Evolutionary conservation across 2,888 invertebrate species (phyloP).

Genomic region (Melipona beecheii): DNA sequence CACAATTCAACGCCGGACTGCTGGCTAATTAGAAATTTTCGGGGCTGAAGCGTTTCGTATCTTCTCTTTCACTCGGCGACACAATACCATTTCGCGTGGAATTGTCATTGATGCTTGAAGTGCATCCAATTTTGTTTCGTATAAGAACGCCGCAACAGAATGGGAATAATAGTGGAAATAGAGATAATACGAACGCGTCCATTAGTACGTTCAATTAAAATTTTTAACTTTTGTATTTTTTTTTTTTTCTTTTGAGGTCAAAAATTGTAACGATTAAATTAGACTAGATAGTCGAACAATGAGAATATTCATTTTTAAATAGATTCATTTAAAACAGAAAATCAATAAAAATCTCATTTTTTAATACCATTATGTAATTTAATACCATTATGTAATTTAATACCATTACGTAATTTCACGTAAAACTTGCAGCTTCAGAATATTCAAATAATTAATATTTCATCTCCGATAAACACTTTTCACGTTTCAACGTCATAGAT

Average conservation of each 20-base stretch:
- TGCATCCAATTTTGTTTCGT: neutral
- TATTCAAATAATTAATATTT: no score
- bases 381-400: no score
- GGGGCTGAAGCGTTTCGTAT: neutral
- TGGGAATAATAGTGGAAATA: neutral
- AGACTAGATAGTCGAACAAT: neutral
- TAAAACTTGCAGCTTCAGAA: neutral
- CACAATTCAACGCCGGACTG: neutral
- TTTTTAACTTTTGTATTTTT: neutral
- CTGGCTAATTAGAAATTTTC: slow-evolving; percentile 26
- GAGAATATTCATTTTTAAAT: neutral
- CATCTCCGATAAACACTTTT: no score
- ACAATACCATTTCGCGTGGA: neutral
- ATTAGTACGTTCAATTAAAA: neutral
- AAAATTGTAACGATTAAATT: neutral
- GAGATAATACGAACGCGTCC: neutral
- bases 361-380: neutral
- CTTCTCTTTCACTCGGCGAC: neutral
- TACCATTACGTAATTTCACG: neutral
- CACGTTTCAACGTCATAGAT: no score
- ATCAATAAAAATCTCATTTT: neutral
- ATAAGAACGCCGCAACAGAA: neutral
- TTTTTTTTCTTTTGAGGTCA: neutral
- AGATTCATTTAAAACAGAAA: neutral
- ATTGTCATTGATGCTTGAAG: neutral